Evolutionary conservation across 1,140 invertebrate genomes (phyloP), one percentile per base, ranked within the genome.

Genomic region (Hyposmocoma kahamanoa): DNA sequence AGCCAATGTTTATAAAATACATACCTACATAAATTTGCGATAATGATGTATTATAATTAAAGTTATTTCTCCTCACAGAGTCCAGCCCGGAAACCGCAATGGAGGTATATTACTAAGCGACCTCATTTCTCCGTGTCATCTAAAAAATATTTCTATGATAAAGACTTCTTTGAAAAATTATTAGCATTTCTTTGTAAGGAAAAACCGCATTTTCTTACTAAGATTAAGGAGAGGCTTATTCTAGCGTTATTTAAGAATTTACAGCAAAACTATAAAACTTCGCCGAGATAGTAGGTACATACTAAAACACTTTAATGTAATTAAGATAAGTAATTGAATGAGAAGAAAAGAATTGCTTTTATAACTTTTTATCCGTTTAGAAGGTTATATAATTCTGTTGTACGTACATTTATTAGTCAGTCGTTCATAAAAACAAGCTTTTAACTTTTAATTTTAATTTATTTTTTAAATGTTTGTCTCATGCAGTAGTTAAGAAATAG

Each of bases 61-160:
- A n/a, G n/a, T n/a, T n/a, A n/a, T n/a, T 47, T 45, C 52, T 45
- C 9, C 55, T 73, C 71, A 26, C 77, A 81, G 77, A 73, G 46
- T 51, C 66, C 15, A 74, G 48, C 55, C 50, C 48, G 11, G n/a
- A n/a, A n/a, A n/a, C n/a, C n/a, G 77, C 74, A 34, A 52, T 63
- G 42, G 60, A 65, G 21, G 50, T 51, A 8, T 43, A 49, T n/a
- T 66, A 76, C 42, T 74, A 66, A 69, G 43, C 50, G 47, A 49
- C 50, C 44, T 50, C 46, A 30, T 47, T 6, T 28, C 6, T 28
- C 24, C 6, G 11, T 28, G 5, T 11, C 11, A 28, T 28, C 6
- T 6, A 28, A 6, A 28, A 28, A 6, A 28, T 28, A 28, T 6
- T 28, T 28, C 24, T 28, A 6, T 6, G 24, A 22, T 42, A 56